A percentile compares a stretch with the other conserved stretches of the same genome.
phyloP scores from a whole-genome alignment of 2,888 invertebrate genomes.

The Lasius fuliginosus region DNA sequence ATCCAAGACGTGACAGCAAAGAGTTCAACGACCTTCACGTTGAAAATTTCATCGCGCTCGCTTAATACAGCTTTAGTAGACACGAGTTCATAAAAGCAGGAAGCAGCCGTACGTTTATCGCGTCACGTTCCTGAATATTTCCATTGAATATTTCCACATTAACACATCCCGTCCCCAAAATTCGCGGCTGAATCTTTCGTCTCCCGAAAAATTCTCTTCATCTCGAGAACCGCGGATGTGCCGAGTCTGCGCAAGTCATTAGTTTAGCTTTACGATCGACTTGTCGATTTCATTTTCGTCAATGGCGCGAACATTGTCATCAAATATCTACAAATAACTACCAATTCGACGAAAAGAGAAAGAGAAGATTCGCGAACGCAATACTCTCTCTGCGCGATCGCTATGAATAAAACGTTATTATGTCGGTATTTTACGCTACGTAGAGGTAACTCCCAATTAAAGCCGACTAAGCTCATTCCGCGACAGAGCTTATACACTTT shows the following conservation, averaged over 20 bases:
- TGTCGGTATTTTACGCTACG: conserved; percentile 79
- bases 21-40: conserved; percentile 31
- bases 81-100: conserved; percentile 29
- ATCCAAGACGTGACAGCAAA: conserved; percentile 29
- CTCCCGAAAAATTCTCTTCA: conserved; percentile 35
- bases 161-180: conserved; percentile 29
- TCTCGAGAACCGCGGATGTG: conserved; percentile 12
- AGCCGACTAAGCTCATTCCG: conserved; percentile 80
- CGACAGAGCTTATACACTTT: conserved; percentile 81
- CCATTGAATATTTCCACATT: conserved; percentile 50
- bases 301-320: conserved; percentile 7
- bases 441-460: conserved; percentile 70
- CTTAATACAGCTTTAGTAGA: conserved; percentile 29
- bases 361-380: conserved; percentile 36
- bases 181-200: conserved; percentile 6
- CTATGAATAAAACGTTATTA: conserved; percentile 77
- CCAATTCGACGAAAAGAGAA: not conserved
- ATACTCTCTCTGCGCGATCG: conserved; percentile 25
- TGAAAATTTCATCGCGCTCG: conserved; percentile 36
- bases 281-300: not conserved
- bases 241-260: not conserved
- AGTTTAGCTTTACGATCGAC: conserved; percentile 25
- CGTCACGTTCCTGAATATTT: not conserved
- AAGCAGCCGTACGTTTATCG: conserved; percentile 43
- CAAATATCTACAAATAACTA: conserved; percentile 11